Conservation (phyloP, 53 echinoderm and acorn worm genomes). For the Arbacia lixula region DNA sequence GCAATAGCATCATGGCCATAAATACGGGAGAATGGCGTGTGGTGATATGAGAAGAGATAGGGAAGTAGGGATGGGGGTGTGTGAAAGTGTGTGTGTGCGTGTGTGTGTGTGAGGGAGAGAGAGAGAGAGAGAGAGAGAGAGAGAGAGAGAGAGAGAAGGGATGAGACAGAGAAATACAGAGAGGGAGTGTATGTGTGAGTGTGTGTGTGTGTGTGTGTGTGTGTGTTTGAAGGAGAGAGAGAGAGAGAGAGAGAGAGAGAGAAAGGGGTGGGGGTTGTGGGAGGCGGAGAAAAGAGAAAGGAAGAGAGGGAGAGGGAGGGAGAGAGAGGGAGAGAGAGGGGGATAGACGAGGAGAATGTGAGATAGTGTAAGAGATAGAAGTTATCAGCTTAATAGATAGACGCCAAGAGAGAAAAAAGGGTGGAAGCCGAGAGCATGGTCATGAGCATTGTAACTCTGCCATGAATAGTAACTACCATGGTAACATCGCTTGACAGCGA, state of each 20-base stretch:
- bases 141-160: not conserved
- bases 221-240: no score
- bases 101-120: no score
- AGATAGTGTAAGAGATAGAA: not conserved
- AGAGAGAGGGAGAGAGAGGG: not conserved
- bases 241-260: not conserved
- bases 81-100: no score
- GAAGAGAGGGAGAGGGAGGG: not conserved
- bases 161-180: not conserved
- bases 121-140: no score
- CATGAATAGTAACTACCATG: not conserved
- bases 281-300: not conserved
- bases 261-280: not conserved
- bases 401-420: no score
- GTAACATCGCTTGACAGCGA: not conserved
- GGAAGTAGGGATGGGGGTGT: no score
- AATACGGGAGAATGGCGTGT: no score
- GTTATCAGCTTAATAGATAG: not conserved
- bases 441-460: not conserved
- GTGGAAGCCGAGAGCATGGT: no score
- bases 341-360: not conserved
- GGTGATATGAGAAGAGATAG: no score
- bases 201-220: no score
- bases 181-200: not conserved
- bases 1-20: no score